Evolutionary conservation across 1,140 invertebrate species (phyloP).

Genomic region (Cotesia vestalis): DNA sequence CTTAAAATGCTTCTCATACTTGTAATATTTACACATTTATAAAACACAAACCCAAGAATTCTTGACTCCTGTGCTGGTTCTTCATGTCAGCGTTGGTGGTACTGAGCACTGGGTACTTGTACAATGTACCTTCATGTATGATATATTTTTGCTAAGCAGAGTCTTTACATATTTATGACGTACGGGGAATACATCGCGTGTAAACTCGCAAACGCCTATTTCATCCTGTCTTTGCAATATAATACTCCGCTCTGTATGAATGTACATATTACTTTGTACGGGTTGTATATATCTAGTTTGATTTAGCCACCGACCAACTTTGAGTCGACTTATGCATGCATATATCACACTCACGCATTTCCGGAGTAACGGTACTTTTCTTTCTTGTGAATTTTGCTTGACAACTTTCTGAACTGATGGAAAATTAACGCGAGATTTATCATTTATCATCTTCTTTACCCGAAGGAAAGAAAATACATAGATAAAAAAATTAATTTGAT

Average conservation of each 20-base stretch:
- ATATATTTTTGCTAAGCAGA: conserved; percentile 14
- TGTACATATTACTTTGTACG: neutral
- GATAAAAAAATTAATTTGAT: too few species aligned
- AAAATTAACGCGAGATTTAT: too few species aligned
- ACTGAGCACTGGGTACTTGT: too few species aligned
- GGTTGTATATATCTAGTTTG: conserved; percentile 1
- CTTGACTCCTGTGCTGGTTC: too few species aligned
- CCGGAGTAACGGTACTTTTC: neutral
- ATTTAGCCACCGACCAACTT: neutral
- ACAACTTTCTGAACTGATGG: too few species aligned
- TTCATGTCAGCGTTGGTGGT: too few species aligned
- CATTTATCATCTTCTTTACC: too few species aligned
- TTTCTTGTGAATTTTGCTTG: too few species aligned
- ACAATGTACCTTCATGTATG: neutral
- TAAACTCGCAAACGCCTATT: conserved; percentile 4
- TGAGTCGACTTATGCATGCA: neutral
- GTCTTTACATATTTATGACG: conserved; percentile 20
- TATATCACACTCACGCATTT: conserved; percentile 11
- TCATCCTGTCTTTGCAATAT: conserved; percentile 25
- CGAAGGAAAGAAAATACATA: too few species aligned
- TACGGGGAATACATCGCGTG: conserved; percentile 24
- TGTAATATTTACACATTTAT: neutral
- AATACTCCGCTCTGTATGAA: neutral
- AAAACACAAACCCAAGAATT: too few species aligned
- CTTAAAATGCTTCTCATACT: neutral